Evolutionary conservation across 2,888 invertebrate genomes (phyloP), one percentile per base, ranked within the genome.

Genomic region (Phaonia tiefii): DNA sequence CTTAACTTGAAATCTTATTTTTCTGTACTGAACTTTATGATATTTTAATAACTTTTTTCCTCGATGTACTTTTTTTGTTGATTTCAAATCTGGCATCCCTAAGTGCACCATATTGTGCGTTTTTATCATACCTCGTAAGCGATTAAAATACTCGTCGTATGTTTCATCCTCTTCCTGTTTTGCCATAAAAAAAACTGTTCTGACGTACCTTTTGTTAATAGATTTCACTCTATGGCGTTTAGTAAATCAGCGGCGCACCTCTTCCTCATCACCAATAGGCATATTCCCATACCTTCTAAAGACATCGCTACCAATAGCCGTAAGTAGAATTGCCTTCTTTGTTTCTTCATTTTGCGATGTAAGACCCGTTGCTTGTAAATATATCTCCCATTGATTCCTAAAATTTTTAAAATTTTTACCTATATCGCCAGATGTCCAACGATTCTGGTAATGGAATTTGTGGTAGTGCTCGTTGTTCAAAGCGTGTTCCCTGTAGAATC

Each of bases 241-340:
- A 54, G n/a, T 20, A 69, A 15, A 17, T 25, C 65, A n/a, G 7
- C 31, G 10, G 70, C 54, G 8, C 22, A 54, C 20, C 10, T 4
- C 17, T 11, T 37, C 49, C 20, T 46, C 56, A 4, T 60, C 60
- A 7, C 10, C 42, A 20, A 72, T 72, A 31, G 71, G 71, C 71
- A 72, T 72, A 26, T 71, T 71, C 1, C 17, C 22, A 17, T 51
- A 71, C 17, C 58, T 39, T 44, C 54, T 58, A 8, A 71, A 71
- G 4, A 20, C 71, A 17, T 71, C 58, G 15, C 44, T 39, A 3
- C 71, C 58, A n/a, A 71, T 58, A 0, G 71, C 71, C n/a, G 31
- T 58, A 25, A 58, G 26, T 15, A 71, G 15, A 46, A 71, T 71
- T n/a, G 58, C 71, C 20, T 58, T 71, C 44, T 71, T 58, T 4